Evolutionary conservation across 2,113 vertebrate genomes (phyloP), one percentile per base, ranked within the genome.

Genomic region (Ascaphus truei): DNA sequence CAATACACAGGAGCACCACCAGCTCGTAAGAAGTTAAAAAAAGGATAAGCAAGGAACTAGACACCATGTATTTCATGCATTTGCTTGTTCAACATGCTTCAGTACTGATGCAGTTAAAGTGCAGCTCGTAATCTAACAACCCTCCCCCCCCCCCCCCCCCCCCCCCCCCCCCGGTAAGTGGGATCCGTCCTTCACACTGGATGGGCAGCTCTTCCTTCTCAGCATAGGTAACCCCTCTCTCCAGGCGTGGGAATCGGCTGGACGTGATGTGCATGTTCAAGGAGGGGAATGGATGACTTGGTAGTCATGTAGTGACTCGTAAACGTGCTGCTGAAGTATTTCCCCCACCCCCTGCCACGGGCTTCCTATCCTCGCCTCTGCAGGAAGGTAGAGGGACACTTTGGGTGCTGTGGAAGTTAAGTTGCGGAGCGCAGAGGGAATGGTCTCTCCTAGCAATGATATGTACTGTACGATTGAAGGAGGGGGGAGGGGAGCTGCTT

Each of bases 191-290:
- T 89, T 91, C 87, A 87, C 83, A 79, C 72, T 79, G 85, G 80
- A 84, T 84, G 81, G 88, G 76, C 79, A 83, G 72, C 72, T 77
- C 74, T 78, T 71, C 77, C 68, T 45, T 56, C 79, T 71, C 47
- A 81, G 72, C 71, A 22, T 81, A 83, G 84, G 80, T 73, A 77
- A 81, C 58, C 76, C 58, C 73, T 68, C 69, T 60, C 73, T 75
- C 79, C 79, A 79, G 71, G 88, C 86, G 86, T 87, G 88, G 88
- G 89, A 89, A 85, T 82, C 80, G 84, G 71, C 75, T 71, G 80
- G 78, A 87, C 88, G 85, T 86, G 89, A 62, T 47, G 68, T 57
- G 89, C 86, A 89, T 87, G 77, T 62, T 72, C 80, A 68, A 73
- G 77, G 73, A 58, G 13, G 55, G 62, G 10, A n/a, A 60, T 60